These are phyloP conservation scores for Myotis myotis DNA, from an alignment of 2,797 vertebrate genomes.

Conservation along the genomic window DNA sequence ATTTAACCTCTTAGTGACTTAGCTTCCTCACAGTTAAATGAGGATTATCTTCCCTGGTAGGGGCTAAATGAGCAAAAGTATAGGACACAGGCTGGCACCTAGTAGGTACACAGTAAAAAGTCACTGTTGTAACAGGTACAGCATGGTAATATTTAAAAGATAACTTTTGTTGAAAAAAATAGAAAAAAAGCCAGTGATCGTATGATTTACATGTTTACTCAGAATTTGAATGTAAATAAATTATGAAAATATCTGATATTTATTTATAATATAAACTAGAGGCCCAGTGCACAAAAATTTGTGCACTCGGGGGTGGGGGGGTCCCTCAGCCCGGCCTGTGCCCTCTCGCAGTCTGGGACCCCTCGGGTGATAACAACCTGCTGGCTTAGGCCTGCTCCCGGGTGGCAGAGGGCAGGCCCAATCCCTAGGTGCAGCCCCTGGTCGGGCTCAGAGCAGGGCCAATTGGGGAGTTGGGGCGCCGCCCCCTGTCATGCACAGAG, in stretches of 20 bases:
- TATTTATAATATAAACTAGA: conserved; percentile 12
- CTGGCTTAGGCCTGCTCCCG: no score
- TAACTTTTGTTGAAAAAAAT: background rate
- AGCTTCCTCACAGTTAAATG: background rate
- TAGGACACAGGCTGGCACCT: background rate
- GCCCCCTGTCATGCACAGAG: no score
- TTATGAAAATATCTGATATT: conserved; percentile 19
- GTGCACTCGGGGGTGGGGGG: no score
- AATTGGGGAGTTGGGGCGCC: no score
- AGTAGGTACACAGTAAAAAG: background rate
- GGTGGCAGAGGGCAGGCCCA: no score
- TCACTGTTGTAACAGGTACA: background rate
- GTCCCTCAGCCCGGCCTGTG: no score
- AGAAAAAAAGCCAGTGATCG: background rate
- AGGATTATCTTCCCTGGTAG: background rate
- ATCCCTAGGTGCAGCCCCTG: no score
- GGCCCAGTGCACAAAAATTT: no score
- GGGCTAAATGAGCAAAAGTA: background rate
- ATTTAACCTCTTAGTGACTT: background rate
- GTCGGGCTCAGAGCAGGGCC: no score
- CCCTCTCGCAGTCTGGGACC: no score
- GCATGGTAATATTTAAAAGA: background rate
- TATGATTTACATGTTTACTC: background rate
- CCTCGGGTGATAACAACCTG: no score
- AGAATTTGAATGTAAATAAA: conserved; percentile 42